Evolutionary conservation across 1,140 invertebrate species (phyloP), one percentile per base, ranked within the genome.

Genomic region (Tribolium castaneum): DNA sequence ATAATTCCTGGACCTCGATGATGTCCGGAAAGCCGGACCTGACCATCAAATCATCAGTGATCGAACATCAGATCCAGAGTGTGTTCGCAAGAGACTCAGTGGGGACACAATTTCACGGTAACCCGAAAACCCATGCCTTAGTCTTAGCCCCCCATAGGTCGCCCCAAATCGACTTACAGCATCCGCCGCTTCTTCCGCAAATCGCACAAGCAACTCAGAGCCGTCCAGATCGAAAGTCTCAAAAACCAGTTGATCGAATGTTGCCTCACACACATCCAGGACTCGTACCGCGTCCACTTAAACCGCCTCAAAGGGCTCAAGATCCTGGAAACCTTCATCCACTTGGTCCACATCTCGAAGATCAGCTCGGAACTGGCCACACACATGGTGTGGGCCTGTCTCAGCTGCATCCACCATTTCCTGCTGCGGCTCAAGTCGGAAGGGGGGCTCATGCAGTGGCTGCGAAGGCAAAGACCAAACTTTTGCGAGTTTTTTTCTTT

Each of bases 321-420:
- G 14, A 72, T 66, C 7, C 30, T 66, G 10, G 59, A 66, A 25
- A 12, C 25, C 4, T 22, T 66, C 4, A 35, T 66, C 10, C n/a
- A n/a, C 12, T 13, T 66, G 30, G 34, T 6, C 10, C 10, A 25
- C 10, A 35, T 66, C 5, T 16, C n/a, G 10, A 78, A 35, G 22
- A 34, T 39, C 25, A 6, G 22, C 2, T 39, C 56, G 2, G 50
- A 73, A 9, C 13, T 22, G 16, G 62, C 25, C 14, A 50, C 30
- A 22, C 52, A 34, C 6, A 51, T 80, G 25, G 9, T 80, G 12
- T 80, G 75, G 75, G 35, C 75, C 2, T 45, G 62, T 59, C 51
- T 80, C 16, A 80, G 78, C 25, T 70, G 76, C 13, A 70, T 80
- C 6, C 78, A 80, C 51, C 78, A 80, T 70, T 80, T 80, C 19